These are phyloP conservation scores for Ooceraea biroi DNA, from an alignment of 1,140 invertebrate species.

Conservation along the genomic window DNA sequence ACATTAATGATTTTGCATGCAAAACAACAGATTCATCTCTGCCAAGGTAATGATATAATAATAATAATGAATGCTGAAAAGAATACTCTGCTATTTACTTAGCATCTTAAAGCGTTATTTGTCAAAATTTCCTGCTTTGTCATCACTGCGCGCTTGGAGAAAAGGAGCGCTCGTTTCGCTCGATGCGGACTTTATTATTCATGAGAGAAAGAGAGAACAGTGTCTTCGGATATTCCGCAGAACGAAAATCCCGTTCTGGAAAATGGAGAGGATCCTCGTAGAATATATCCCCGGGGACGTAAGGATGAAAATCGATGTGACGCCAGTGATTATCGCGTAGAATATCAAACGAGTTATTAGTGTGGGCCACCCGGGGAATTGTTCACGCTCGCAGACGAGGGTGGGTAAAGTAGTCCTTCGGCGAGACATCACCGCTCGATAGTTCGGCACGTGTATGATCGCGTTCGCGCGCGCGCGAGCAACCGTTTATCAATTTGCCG, in stretches of 20 bases:
- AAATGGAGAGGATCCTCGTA: not conserved
- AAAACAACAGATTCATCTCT: too few species aligned
- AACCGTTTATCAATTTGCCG: slow-evolving; percentile 58
- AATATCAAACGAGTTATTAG: slow-evolving; percentile 53
- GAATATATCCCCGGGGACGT: slow-evolving; percentile 22
- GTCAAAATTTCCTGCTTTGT: not conserved
- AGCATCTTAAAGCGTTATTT: not conserved
- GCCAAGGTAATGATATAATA: not conserved
- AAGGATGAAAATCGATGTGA: not conserved
- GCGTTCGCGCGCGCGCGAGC: too few species aligned
- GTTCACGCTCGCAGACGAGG: slow-evolving; percentile 24
- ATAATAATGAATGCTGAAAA: not conserved
- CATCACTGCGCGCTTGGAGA: not conserved
- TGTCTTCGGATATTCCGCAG: not conserved
- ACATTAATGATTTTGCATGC: too few species aligned
- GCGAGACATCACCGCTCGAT: slow-evolving; percentile 15
- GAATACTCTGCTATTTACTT: not conserved
- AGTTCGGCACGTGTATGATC: slow-evolving; percentile 10
- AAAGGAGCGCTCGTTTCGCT: not conserved
- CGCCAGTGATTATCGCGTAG: slow-evolving; percentile 32
- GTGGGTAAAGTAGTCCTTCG: not conserved
- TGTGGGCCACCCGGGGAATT: slow-evolving; percentile 16
- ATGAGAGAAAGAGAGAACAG: not conserved
- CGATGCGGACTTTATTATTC: not conserved
- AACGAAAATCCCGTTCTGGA: not conserved